Evolutionary conservation across 92 coral and sea anemone genomes (phyloP), one percentile per base, ranked within the genome.

Genomic region (Muricea muricata): DNA sequence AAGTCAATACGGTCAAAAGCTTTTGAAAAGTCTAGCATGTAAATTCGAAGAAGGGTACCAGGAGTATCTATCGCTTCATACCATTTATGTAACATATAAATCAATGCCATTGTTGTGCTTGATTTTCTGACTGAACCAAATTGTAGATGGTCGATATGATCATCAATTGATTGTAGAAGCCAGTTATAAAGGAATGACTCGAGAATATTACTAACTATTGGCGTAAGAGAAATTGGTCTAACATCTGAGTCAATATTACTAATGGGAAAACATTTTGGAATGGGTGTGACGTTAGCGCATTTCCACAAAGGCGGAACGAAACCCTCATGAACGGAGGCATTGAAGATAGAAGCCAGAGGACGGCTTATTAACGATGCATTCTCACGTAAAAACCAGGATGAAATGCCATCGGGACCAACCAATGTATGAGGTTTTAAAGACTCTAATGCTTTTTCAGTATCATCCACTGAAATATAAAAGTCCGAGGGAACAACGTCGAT

Each of bases 251-350:
- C 66, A 15, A 81, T 66, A 54, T 65, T 42, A 7, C 45, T 30
- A 0, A 41, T 67, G 29, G 78, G 86, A 18, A 77, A 66, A n/a
- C 33, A 17, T 39, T 72, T 47, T 13, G 80, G 60, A n/a, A 39
- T 28, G 7, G 72, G 80, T 30, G 58, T 83, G 35, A 83, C 87
- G 25, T 48, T 83, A 34, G 74, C 73, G 0, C 61, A 55, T 45
- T 83, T 83, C 87, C 87, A 83, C 57, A 83, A 42, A 10, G 80
- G 73, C 23, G 81, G 81, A n/a, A 56, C 54, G 12, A 32, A 34
- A 0, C 87, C 70, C 23, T 83, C 80, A 0, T 28, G 87, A 1
- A 70, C 14, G 17, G 56, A 83, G 30, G 87, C 30, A 30, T 83
- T 72, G 35, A 72, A 72, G 48, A 83, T 69, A 28, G 87, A 33